Evolutionary conservation across 2,888 invertebrate genomes (phyloP).

Genomic region (Plutella xylostella): DNA sequence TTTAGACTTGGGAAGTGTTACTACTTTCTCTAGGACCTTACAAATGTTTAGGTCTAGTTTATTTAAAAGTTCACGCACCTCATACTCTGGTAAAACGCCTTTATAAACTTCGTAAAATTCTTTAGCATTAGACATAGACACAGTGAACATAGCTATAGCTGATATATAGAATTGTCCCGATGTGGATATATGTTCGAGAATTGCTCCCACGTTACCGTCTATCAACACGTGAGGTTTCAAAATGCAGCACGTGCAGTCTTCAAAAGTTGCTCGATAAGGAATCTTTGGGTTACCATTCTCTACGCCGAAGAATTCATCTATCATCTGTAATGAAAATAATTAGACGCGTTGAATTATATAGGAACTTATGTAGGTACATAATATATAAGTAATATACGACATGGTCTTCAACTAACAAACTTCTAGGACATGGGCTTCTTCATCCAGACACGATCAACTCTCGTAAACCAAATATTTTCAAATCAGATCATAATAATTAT

Average conservation of each 20-base stretch:
- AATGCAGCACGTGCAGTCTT: constrained; percentile 81
- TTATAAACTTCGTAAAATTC: constrained; percentile 95
- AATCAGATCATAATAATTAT: no score
- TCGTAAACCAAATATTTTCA: no score
- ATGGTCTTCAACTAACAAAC: background rate
- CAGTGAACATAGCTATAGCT: constrained; percentile 82
- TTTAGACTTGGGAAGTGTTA: no score
- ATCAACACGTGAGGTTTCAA: constrained; percentile 91
- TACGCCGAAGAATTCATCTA: constrained; percentile 47
- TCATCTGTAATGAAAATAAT: constrained; percentile 29
- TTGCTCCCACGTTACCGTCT: constrained; percentile 78
- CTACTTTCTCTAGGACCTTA: no score
- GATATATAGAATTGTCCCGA: constrained; percentile 78
- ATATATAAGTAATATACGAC: background rate
- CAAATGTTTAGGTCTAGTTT: background rate
- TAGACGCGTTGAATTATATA: background rate
- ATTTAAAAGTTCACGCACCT: constrained; percentile 47
- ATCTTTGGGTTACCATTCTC: constrained; percentile 37
- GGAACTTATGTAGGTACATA: background rate
- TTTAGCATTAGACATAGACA: constrained; percentile 83
- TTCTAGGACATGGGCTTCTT: no score
- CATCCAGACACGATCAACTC: no score
- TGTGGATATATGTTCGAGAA: constrained; percentile 79
- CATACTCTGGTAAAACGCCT: constrained; percentile 82
- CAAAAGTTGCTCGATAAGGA: constrained; percentile 65